phyloP scores from a whole-genome alignment of 2,888 invertebrate species.

The Archips crataeganus region DNA sequence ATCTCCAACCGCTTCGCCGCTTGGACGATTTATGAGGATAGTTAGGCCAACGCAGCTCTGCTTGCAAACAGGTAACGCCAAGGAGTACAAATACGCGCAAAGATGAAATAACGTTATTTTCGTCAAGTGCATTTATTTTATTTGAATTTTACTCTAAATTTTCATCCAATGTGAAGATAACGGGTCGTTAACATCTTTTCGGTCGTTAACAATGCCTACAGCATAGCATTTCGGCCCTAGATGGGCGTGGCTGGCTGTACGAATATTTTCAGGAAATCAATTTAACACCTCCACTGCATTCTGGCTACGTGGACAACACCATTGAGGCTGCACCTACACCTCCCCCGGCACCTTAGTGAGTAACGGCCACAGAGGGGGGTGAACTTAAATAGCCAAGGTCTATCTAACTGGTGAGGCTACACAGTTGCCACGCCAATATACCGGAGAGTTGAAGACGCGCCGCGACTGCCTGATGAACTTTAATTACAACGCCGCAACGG shows the following conservation, averaged over 20 bases:
- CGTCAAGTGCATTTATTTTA: background rate
- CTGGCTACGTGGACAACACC: slow-evolving; percentile 34
- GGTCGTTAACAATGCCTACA: too few species aligned
- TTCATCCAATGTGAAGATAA: too few species aligned
- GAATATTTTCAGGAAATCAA: background rate
- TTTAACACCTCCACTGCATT: slow-evolving; percentile 10
- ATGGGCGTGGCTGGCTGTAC: background rate
- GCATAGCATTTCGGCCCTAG: background rate
- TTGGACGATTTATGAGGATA: slow-evolving; percentile 72
- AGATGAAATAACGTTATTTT: slow-evolving; percentile 5
- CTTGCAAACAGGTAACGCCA: slow-evolving; percentile 60
- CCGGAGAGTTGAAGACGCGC: slow-evolving; percentile 63
- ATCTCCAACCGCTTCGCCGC: slow-evolving; percentile 66
- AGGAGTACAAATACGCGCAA: slow-evolving; percentile 17
- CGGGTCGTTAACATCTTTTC: too few species aligned
- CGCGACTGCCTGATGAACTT: slow-evolving; percentile 70
- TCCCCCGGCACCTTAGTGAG: slow-evolving; percentile 46
- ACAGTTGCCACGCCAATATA: slow-evolving; percentile 56
- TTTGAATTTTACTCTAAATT: background rate
- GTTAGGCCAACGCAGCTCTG: slow-evolving; percentile 67
- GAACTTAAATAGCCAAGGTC: slow-evolving; percentile 28
- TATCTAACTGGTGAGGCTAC: slow-evolving; percentile 29
- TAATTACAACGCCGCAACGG: slow-evolving; percentile 64
- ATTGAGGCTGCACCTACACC: slow-evolving; percentile 49
- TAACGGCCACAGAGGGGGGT: slow-evolving; percentile 48